Conservation (phyloP, 2,797 vertebrate species). For the Danio choprae region DNA sequence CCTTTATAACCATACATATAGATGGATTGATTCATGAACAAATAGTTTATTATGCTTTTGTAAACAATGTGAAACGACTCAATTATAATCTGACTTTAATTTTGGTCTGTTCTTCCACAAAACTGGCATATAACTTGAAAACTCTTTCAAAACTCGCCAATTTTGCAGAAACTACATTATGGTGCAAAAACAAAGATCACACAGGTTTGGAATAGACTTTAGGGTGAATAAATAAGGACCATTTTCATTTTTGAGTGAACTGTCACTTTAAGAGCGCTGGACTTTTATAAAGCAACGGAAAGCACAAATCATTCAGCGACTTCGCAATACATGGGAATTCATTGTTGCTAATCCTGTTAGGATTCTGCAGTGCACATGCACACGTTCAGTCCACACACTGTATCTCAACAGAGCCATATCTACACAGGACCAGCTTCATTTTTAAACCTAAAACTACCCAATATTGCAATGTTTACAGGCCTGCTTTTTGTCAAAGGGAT, state of each 20-base stretch:
- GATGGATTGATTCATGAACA: not conserved
- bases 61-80: not conserved
- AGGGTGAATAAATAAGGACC: not conserved
- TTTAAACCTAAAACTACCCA: slow-evolving; percentile 13
- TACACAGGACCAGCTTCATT: slow-evolving; percentile 29
- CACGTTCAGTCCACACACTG: not conserved
- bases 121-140: not conserved
- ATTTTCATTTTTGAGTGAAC: not conserved
- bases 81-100: not conserved
- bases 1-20: not conserved
- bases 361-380: not conserved
- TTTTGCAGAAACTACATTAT: too few species aligned
- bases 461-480: slow-evolving; percentile 39
- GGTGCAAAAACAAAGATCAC: not conserved
- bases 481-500: slow-evolving; percentile 19
- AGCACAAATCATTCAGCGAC: slow-evolving; percentile 14
- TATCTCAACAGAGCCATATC: slow-evolving; percentile 9
- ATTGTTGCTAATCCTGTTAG: slow-evolving; percentile 4
- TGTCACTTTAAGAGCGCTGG: slow-evolving; percentile 8
- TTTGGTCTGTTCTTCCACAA: not conserved
- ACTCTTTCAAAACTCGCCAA: too few species aligned
- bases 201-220: not conserved
- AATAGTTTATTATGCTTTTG: not conserved
- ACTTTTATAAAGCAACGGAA: slow-evolving; percentile 1
- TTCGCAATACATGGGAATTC: not conserved